Conservation (phyloP, 2,888 invertebrate genomes). For the Ypsolopha sequella region DNA sequence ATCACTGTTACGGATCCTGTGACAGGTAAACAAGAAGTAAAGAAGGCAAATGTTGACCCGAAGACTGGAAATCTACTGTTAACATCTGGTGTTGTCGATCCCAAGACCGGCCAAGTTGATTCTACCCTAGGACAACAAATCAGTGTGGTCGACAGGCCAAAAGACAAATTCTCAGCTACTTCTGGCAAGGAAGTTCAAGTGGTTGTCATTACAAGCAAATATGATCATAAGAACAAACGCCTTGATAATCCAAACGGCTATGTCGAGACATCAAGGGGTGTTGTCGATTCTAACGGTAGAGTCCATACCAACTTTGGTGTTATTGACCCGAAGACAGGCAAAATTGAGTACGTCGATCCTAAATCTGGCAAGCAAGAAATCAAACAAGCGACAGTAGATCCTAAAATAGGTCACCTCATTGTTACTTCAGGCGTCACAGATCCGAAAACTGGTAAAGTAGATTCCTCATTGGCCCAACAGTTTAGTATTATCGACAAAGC, state of each 20-base stretch:
- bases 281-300: conserved; percentile 51
- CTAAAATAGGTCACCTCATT: conserved; percentile 67
- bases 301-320: conserved; percentile 68
- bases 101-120: conserved; percentile 67
- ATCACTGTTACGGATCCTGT: conserved; percentile 69
- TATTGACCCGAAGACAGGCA: conserved; percentile 70
- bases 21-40: conserved; percentile 74
- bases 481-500: conserved; percentile 62
- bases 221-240: conserved; percentile 68
- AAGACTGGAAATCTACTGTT: conserved; percentile 73
- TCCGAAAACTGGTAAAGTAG: conserved; percentile 69
- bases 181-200: conserved; percentile 63
- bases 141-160: conserved; percentile 50
- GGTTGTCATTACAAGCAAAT: conserved; percentile 68
- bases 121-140: conserved; percentile 69
- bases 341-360: conserved; percentile 67
- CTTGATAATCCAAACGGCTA: conserved; percentile 69
- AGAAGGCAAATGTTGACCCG: conserved; percentile 74
- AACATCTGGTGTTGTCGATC: conserved; percentile 69
- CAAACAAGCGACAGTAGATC: conserved; percentile 68
- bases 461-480: conserved; percentile 67
- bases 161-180: conserved; percentile 43
- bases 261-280: conserved; percentile 63
- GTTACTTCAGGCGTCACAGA: conserved; percentile 67
- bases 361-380: conserved; percentile 68